Percentiles rank a stretch among this genome's conserved stretches.
These are phyloP conservation scores for Corythaeola cristata DNA, from an alignment of 2,113 vertebrate genomes.

Conservation along the genomic window DNA sequence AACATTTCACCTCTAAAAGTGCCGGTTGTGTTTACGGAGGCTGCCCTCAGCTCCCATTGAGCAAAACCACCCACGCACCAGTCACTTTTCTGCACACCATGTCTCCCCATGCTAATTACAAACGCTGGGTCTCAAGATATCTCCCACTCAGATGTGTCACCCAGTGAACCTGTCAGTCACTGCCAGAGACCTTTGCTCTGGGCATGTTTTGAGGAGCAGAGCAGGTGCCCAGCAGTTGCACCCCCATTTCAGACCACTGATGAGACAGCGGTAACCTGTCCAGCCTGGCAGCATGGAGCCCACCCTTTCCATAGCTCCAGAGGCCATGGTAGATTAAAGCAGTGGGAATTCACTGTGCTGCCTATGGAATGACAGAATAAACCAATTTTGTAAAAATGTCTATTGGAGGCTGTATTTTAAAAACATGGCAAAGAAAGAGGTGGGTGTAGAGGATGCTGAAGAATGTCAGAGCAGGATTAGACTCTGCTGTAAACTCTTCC, in stretches of 20 bases:
- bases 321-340: background rate
- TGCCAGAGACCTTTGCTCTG: background rate
- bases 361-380: background rate
- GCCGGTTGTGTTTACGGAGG: background rate
- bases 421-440: background rate
- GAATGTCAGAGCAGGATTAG: background rate
- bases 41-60: background rate
- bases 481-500: background rate
- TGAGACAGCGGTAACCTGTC: background rate
- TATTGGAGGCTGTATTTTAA: background rate
- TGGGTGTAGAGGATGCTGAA: background rate
- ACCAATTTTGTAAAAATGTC: background rate
- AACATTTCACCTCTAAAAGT: background rate
- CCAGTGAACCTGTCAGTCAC: background rate
- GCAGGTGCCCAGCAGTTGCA: background rate
- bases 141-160: background rate
- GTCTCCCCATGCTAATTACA: background rate
- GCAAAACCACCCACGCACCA: background rate
- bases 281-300: background rate
- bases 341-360: background rate
- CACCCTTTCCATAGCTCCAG: background rate
- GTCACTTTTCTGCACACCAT: background rate
- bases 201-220: background rate
- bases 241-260: background rate
- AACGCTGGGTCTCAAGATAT: background rate